phyloP scores from a whole-genome alignment of 1,140 invertebrate species.

The Rhopalosiphum maidis region DNA sequence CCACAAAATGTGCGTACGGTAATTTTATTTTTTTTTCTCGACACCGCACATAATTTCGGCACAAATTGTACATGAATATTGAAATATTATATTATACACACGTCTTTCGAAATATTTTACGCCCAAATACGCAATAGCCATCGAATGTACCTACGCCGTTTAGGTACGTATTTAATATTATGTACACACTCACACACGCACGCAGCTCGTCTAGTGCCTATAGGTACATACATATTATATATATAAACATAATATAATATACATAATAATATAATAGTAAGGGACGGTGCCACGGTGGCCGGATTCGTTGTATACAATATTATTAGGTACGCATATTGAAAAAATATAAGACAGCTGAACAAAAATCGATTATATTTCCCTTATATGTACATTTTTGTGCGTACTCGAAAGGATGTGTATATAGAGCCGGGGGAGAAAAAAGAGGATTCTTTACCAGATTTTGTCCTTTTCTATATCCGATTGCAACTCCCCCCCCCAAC shows the following conservation, averaged over 20 bases:
- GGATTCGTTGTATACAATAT: background rate
- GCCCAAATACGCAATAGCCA: background rate
- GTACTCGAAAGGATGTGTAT: background rate
- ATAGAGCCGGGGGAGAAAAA: background rate
- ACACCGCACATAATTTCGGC: background rate
- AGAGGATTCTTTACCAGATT: background rate
- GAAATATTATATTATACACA: background rate
- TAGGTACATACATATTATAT: background rate
- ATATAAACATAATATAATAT: background rate
- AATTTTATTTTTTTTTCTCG: background rate
- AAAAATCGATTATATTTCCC: constrained; percentile 32
- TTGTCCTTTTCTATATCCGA: background rate
- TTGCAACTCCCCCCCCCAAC: background rate
- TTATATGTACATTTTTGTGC: background rate
- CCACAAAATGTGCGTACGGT: background rate
- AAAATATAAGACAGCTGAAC: constrained; percentile 32
- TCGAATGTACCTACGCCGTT: background rate
- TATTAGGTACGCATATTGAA: background rate
- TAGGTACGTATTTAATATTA: background rate
- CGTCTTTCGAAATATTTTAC: background rate
- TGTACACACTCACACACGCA: background rate
- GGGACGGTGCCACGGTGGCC: background rate
- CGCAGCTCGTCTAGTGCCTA: background rate
- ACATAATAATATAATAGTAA: background rate
- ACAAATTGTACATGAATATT: background rate